phyloP scores from a whole-genome alignment of 2,797 vertebrate genomes.

The Poecilia velifera region DNA sequence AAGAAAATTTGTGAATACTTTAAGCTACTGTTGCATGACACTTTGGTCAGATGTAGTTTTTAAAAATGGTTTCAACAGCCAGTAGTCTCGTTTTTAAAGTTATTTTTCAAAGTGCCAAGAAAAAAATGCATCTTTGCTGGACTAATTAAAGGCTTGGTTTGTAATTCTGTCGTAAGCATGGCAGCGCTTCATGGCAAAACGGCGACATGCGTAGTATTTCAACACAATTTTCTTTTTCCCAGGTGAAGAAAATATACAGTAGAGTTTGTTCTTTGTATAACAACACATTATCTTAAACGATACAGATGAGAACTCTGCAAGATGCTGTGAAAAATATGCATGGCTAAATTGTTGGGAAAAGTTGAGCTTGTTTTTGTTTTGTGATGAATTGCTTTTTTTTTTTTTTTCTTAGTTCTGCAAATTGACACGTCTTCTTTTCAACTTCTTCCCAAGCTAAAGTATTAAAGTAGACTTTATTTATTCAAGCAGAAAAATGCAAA shows the following conservation, averaged over 20 bases:
- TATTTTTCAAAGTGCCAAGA: background rate
- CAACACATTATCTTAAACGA: background rate
- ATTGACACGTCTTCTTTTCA: constrained; percentile 12
- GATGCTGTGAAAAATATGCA: background rate
- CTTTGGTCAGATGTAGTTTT: background rate
- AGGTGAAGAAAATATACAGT: background rate
- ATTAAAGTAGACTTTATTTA: constrained; percentile 47
- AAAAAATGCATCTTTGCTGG: background rate
- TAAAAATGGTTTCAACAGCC: background rate
- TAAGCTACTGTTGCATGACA: background rate
- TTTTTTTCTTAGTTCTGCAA: constrained; percentile 10
- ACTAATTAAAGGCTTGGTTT: background rate
- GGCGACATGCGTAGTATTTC: background rate
- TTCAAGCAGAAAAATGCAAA: constrained; percentile 48
- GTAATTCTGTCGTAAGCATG: background rate
- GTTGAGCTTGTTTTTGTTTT: background rate
- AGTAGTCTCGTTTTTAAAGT: background rate
- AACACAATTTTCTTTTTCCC: background rate
- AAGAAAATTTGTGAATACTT: background rate
- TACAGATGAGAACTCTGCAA: background rate
- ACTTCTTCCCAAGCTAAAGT: constrained; percentile 22
- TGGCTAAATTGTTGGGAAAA: background rate
- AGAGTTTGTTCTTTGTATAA: background rate
- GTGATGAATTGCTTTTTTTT: constrained; percentile 2
- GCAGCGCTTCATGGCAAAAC: background rate